Percentiles rank a stretch among this genome's conserved stretches.
Evolutionary conservation across 2,888 invertebrate genomes (phyloP).

Genomic region (Tridacna gigas): DNA sequence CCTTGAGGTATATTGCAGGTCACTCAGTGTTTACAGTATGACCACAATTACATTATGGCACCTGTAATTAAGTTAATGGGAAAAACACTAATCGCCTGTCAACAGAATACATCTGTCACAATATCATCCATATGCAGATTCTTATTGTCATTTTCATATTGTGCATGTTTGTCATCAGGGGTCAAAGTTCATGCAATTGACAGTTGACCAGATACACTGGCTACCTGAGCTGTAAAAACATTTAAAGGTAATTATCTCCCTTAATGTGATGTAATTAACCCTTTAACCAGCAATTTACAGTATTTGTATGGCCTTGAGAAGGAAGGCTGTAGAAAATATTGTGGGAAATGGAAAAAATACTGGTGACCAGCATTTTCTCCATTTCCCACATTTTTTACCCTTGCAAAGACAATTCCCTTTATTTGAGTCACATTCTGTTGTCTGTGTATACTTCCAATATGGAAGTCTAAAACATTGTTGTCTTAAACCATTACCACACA

Average conservation of each 20-base stretch:
- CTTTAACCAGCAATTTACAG: too few species aligned
- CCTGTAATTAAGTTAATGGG: constrained; percentile 21
- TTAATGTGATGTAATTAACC: constrained; percentile 33
- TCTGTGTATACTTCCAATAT: neutral
- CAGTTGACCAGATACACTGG: constrained; percentile 18
- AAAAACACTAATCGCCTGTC: constrained; percentile 26
- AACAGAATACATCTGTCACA: constrained; percentile 21
- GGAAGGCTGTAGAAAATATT: too few species aligned
- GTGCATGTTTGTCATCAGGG: constrained; percentile 4
- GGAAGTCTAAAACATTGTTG: too few species aligned
- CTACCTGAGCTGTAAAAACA: constrained; percentile 20
- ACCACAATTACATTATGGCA: neutral
- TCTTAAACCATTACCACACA: too few species aligned
- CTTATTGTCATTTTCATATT: neutral
- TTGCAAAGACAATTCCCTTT: neutral
- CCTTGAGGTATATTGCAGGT: too few species aligned
- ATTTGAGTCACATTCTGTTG: neutral
- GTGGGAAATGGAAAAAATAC: too few species aligned
- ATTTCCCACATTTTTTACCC: too few species aligned
- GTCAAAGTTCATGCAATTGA: constrained; percentile 8
- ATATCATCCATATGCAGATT: constrained; percentile 1
- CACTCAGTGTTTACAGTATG: neutral
- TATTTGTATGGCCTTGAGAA: too few species aligned
- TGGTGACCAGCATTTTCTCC: too few species aligned
- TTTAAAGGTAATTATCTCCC: constrained; percentile 30